phyloP scores from a whole-genome alignment of 2,113 vertebrate genomes.

The Colossoma macropomum region DNA sequence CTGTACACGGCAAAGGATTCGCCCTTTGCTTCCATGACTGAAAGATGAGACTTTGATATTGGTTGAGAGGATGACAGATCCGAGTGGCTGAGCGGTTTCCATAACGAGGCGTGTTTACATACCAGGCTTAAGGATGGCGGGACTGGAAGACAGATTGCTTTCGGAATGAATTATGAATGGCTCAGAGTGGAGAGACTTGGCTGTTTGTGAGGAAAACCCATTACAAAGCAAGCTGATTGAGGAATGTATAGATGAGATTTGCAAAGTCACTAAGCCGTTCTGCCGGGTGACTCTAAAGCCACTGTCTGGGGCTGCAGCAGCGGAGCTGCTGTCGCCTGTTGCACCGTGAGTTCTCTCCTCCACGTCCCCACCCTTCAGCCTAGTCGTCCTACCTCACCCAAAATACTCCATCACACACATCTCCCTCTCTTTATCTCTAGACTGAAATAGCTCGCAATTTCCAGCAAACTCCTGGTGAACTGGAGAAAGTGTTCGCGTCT shows the following conservation, averaged over 20 bases:
- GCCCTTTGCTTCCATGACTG: constrained; percentile 55
- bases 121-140: constrained; percentile 64
- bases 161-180: constrained; percentile 76
- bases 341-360: constrained; percentile 61
- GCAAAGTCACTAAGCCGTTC: constrained; percentile 62
- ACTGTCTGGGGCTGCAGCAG: constrained; percentile 53
- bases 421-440: constrained; percentile 49
- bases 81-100: constrained; percentile 53
- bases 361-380: constrained; percentile 61
- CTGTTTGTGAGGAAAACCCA: constrained; percentile 67
- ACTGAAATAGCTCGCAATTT: constrained; percentile 64
- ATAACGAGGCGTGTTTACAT: constrained; percentile 71
- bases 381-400: constrained; percentile 39
- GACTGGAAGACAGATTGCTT: constrained; percentile 65
- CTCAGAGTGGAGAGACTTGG: constrained; percentile 72
- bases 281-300: constrained; percentile 45
- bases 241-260: constrained; percentile 64
- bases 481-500: constrained; percentile 76
- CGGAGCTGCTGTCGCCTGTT: constrained; percentile 71
- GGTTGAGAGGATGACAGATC: constrained; percentile 57
- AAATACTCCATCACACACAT: constrained; percentile 48
- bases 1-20: constrained; percentile 40
- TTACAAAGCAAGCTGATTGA: constrained; percentile 74
- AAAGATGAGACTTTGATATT: constrained; percentile 61
- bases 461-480: constrained; percentile 65